Conservation (phyloP, 2,888 invertebrate genomes). For the Cyrtodaria siliqua region DNA sequence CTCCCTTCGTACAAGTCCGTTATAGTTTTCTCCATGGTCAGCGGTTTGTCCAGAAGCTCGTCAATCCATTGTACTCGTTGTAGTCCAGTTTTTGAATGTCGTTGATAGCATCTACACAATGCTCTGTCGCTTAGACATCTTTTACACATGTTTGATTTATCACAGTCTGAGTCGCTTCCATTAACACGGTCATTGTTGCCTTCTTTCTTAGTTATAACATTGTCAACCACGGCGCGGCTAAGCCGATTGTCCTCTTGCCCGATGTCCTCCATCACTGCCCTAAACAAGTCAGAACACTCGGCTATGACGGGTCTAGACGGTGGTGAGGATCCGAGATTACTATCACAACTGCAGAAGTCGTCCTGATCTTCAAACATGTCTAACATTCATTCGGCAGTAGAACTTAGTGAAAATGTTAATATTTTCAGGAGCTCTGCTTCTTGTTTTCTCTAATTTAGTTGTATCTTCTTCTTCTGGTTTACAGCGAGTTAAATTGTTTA, state of each 20-base stretch:
- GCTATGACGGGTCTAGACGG: conserved; percentile 42
- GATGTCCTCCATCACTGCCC: conserved; percentile 53
- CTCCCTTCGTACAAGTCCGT: conserved; percentile 6
- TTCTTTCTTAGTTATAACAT: conserved; percentile 13
- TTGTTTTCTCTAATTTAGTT: too few relatives aligned
- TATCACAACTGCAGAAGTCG: conserved; percentile 14
- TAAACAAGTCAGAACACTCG: conserved; percentile 56
- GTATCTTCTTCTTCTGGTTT: too few relatives aligned
- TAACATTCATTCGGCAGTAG: too few relatives aligned
- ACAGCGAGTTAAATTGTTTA: too few relatives aligned
- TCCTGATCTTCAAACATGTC: conserved; percentile 17
- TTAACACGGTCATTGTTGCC: too few relatives aligned
- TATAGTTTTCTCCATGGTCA: conserved; percentile 38
- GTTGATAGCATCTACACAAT: conserved; percentile 35
- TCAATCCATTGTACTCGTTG: conserved; percentile 57
- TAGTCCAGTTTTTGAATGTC: conserved; percentile 4
- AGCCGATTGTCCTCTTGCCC: conserved; percentile 37
- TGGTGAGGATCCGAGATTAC: conserved; percentile 42
- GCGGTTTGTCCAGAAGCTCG: conserved; percentile 44
- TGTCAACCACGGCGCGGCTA: conserved; percentile 36
- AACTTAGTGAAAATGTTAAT: too few relatives aligned
- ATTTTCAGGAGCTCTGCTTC: too few relatives aligned
- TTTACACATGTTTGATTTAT: conserved; percentile 23
- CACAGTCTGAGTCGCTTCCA: neutral
- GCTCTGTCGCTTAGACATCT: conserved; percentile 29